These are phyloP conservation scores for Zaprionus ornatus DNA, from an alignment of 1,140 invertebrate species.

Conservation along the genomic window DNA sequence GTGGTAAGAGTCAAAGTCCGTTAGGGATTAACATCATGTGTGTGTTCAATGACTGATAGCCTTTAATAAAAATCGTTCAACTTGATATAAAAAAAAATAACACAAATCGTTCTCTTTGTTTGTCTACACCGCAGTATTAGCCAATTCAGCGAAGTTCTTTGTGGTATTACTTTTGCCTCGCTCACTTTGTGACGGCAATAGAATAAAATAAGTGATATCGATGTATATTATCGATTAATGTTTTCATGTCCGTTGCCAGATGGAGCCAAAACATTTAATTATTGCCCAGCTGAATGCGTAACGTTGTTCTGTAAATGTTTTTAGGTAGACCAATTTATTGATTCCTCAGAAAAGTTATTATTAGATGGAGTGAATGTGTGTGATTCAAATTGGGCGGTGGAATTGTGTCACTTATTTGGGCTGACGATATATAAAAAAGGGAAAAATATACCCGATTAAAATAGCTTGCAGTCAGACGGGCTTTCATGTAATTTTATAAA, in stretches of 20 bases:
- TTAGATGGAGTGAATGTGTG: not conserved
- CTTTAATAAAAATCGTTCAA: constrained; percentile 72
- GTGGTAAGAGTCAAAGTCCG: constrained; percentile 49
- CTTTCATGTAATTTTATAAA: not conserved
- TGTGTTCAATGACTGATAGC: constrained; percentile 74
- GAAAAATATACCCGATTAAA: not conserved
- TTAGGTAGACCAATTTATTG: not conserved
- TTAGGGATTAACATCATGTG: constrained; percentile 49
- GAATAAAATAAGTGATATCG: not conserved
- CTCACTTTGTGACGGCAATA: not conserved
- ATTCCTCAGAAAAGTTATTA: not conserved
- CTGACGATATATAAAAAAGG: not conserved
- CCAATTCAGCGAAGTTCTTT: not conserved
- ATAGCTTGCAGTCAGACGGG: not conserved
- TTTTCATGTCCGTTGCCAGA: not conserved
- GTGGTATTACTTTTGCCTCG: not conserved
- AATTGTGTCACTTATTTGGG: not conserved
- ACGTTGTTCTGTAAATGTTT: not conserved
- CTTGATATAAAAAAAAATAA: constrained; percentile 45
- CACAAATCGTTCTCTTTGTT: constrained; percentile 33
- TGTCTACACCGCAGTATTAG: constrained; percentile 18
- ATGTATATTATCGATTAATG: not conserved
- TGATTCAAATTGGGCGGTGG: not conserved
- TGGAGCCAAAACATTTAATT: not conserved
- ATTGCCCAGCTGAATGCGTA: not conserved